phyloP scores from a whole-genome alignment of 1,140 invertebrate species.

The Samia ricini region DNA sequence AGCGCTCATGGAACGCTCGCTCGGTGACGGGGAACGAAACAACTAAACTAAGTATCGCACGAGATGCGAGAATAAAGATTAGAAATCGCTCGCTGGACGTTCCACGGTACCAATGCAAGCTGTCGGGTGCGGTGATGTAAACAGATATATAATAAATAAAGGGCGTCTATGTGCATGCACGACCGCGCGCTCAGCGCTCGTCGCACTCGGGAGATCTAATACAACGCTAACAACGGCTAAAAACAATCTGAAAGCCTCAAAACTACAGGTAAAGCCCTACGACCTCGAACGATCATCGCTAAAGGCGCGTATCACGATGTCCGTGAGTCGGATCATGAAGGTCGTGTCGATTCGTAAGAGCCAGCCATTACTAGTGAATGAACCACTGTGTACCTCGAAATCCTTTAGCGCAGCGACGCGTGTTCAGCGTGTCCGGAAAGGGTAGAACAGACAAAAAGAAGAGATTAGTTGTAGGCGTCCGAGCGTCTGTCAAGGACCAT shows the following conservation, averaged over 20 bases:
- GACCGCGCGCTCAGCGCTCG: constrained; percentile 67
- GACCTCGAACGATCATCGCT: constrained; percentile 75
- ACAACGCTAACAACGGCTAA: constrained; percentile 78
- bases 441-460: constrained; percentile 74
- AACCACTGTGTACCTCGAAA: constrained; percentile 84
- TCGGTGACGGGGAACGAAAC: constrained; percentile 48
- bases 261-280: constrained; percentile 81
- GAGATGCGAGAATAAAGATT: constrained; percentile 51
- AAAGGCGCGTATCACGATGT: constrained; percentile 53
- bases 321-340: constrained; percentile 62
- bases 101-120: constrained; percentile 72
- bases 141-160: constrained; percentile 73
- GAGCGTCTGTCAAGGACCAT: constrained; percentile 90
- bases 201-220: constrained; percentile 76
- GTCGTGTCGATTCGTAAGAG: constrained; percentile 70
- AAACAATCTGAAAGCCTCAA: constrained; percentile 79
- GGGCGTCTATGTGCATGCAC: constrained; percentile 74
- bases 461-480: constrained; percentile 71
- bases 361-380: constrained; percentile 75
- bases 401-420: constrained; percentile 81
- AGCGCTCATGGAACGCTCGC: constrained; percentile 48
- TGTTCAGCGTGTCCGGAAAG: constrained; percentile 69
- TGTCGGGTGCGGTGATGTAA: constrained; percentile 71
- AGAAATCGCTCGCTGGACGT: constrained; percentile 69
- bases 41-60: constrained; percentile 50